Base-by-base conservation (phyloP, 2,888 invertebrate species). In the Tetanocera ferruginea region DNA sequence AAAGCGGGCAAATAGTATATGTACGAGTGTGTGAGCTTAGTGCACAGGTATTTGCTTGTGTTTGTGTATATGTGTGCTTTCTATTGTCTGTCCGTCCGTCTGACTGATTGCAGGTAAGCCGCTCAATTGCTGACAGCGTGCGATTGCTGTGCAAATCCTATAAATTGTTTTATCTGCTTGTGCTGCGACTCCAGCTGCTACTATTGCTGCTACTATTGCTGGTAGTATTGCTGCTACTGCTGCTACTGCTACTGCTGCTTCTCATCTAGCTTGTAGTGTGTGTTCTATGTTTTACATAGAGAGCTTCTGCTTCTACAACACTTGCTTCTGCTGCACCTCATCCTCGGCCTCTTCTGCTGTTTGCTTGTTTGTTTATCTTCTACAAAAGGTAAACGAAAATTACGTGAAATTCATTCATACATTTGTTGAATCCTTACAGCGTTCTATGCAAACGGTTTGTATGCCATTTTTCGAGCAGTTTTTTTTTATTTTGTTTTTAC, bases 111-210 rank as follows among this genome's bases (percentile, higher is more conserved):
- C 52, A 75, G 66, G 66, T 75, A 75, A 67, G 55, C 67, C 52
- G 55, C 67, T 75, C 77, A 73, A 67, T 69, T 74, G 73, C 77
- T 77, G 77, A 77, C 77, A 74, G 77, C 74, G 73, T 67, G 25
- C 73, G 73, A 77, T 77, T 77, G 77, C 77, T 60, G 73, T 74
- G 77, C 51, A 77, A 77, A 77, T 77, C 77, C 77, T 60, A 62
- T 73, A 77, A 77, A 77, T 77, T 77, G 77, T 51, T 77, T 74
- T 77, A 73, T 73, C 77, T 74, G 64, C 76, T 70, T 64, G 51
- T 64, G 51, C 11, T 64, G 64, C 31, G 19, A 23, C n/a, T 60
- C n/a, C 57, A 17, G 67, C 55, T 52, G 51, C 55, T 66, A 31
- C 66, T 49, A 51, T 49, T 49, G 62, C 73, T 64, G 60, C 43